Conservation (phyloP, 2,888 invertebrate species). For the Noctua pronuba region DNA sequence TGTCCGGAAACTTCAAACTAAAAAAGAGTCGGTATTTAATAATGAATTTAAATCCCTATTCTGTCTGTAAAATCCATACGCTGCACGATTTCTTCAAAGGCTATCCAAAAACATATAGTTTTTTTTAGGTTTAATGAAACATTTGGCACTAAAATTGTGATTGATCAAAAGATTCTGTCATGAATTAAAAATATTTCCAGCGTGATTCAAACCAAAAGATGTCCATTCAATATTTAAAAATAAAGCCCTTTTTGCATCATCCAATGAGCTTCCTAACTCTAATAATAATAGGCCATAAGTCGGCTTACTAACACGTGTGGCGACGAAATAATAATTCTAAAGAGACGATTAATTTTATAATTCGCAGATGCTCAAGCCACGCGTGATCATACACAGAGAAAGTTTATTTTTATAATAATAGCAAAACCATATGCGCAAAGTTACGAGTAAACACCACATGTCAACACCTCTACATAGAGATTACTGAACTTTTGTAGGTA, state of each 20-base stretch:
- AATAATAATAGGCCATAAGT: conserved; percentile 69
- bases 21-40: not conserved
- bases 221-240: conserved; percentile 61
- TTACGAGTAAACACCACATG: conserved; percentile 84
- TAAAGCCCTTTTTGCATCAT: conserved; percentile 53
- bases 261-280: conserved; percentile 59
- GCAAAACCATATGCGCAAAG: conserved; percentile 87
- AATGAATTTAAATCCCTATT: not conserved
- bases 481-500: conserved; percentile 86
- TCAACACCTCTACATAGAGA: conserved; percentile 82
- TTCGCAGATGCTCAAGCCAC: conserved; percentile 88
- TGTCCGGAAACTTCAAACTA: not conserved
- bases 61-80: not conserved
- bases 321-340: conserved; percentile 79
- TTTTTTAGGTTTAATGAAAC: conserved; percentile 10
- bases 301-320: conserved; percentile 80
- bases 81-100: not conserved
- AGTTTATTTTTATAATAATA: conserved; percentile 91
- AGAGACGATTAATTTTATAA: conserved; percentile 86
- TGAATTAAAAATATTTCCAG: conserved; percentile 53
- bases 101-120: conserved; percentile 5
- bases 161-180: conserved; percentile 42
- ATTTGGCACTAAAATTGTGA: conserved; percentile 45
- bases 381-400: conserved; percentile 86
- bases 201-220: conserved; percentile 63